Base-by-base conservation (phyloP, 2,888 invertebrate genomes). In the Pyrrhia umbra region DNA sequence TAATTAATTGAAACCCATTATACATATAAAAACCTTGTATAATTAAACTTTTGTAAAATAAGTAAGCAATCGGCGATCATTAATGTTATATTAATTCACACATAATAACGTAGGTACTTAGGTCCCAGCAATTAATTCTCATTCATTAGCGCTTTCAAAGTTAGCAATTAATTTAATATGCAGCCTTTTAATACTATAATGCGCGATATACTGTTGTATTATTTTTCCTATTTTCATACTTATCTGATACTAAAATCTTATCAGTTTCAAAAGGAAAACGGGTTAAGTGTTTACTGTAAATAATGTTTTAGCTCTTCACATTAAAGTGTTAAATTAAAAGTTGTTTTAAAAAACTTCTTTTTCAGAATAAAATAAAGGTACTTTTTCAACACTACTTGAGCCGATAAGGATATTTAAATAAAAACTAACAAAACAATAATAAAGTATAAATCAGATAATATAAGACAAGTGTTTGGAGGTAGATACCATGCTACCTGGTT, bases 391-490 rank as follows among this genome's bases (percentile, higher is more conserved):
- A 39, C 25, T 0, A 50, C 49, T 51, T 55, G 50, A 68, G 21
- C 40, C 57, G 57, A 55, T 69, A 63, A 27, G 39, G 6, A 9
- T 15, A 23, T 6, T 27, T 27, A 65, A 68, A n/a, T n/a, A n/a
- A 66, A 74, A 63, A 62, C 27, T 15, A 49, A 70, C 57, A 63
- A 62, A 45, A 64, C 49, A 56, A 34, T 64, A 71, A 73, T 85
- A 84, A 86, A 88, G 89, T 89, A 88, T 90, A 87, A 85, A 94
- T 93, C 93, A 91, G 93, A 94, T 92, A 91, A 90, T 92, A 91
- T 91, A 89, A 88, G 90, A 92, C 92, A 92, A 90, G 92, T 89
- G 92, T 90, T 88, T 88, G 90, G 87, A 89, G 82, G 73, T 82
- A 84, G 86, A 85, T 84, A 92, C 91, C 91, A 91, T 87, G 85